These are phyloP conservation scores for Psilanteris sp. DNA, from an alignment of 1,140 invertebrate species.

Conservation along the genomic window DNA sequence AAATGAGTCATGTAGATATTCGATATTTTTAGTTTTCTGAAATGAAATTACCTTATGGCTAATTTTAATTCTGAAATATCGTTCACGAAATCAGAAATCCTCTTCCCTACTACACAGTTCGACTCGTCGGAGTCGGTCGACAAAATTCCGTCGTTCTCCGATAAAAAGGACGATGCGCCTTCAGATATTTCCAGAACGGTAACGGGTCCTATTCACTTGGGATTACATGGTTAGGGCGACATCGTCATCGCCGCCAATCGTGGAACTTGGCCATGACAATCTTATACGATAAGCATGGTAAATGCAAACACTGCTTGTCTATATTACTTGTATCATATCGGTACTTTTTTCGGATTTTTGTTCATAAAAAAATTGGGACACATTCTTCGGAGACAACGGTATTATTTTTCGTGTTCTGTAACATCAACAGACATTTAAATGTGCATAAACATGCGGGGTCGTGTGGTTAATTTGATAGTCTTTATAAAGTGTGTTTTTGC, in stretches of 20 bases:
- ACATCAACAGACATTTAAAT: constrained; percentile 19
- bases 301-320: constrained; percentile 49
- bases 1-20: no score
- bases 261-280: constrained; percentile 12
- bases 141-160: constrained; percentile 48
- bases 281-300: constrained; percentile 35
- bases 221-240: constrained; percentile 2
- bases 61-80: constrained; percentile 32
- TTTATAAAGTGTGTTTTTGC: constrained; percentile 21
- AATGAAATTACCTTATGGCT: constrained; percentile 35
- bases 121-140: constrained; percentile 27
- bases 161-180: constrained; percentile 62
- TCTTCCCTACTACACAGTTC: constrained; percentile 51
- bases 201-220: constrained; percentile 44
- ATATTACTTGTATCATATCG: constrained; percentile 32
- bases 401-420: constrained; percentile 33
- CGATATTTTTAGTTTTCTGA: constrained; percentile 2
- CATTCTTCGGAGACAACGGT: constrained; percentile 57
- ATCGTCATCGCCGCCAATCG: constrained; percentile 30
- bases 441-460: constrained; percentile 31
- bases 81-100: constrained; percentile 22
- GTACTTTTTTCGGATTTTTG: constrained; percentile 23
- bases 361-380: constrained; percentile 46
- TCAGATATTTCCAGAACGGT: constrained; percentile 48
- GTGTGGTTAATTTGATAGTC: constrained; percentile 26